Evolutionary conservation across 2,113 vertebrate species (phyloP).

Genomic region (Caracal caracal): DNA sequence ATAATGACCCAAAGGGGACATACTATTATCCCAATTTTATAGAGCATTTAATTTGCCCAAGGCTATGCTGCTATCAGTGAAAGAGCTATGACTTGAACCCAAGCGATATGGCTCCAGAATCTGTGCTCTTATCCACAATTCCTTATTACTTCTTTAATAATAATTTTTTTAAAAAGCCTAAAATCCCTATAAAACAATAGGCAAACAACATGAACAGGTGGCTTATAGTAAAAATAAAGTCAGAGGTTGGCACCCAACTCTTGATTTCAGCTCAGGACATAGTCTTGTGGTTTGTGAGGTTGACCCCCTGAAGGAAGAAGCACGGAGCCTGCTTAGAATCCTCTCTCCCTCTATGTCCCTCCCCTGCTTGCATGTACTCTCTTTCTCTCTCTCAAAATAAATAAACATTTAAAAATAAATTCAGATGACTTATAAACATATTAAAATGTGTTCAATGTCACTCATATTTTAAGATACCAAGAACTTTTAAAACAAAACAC

Average conservation of each 20-base stretch:
- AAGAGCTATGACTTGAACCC: constrained; percentile 22
- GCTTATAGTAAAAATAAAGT: neutral
- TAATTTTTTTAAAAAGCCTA: neutral
- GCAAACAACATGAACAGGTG: constrained; percentile 3
- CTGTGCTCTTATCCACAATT: neutral
- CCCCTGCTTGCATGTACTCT: too few relatives aligned
- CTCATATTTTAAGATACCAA: constrained; percentile 16
- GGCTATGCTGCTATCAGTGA: neutral
- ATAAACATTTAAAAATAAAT: neutral
- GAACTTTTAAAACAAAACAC: constrained; percentile 27
- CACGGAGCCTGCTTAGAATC: too few relatives aligned
- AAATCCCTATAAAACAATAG: neutral
- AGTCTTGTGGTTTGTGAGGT: too few relatives aligned
- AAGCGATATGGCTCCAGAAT: neutral
- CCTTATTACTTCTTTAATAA: neutral
- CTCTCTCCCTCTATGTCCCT: too few relatives aligned
- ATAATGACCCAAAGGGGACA: neutral
- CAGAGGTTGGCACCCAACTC: too few relatives aligned
- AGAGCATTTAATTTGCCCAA: constrained; percentile 23
- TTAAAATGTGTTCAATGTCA: neutral
- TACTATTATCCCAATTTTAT: neutral
- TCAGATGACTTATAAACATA: neutral
- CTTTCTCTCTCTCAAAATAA: too few relatives aligned
- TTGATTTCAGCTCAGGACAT: too few relatives aligned
- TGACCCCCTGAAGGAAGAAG: too few relatives aligned